Base-by-base conservation (phyloP, 2,888 invertebrate genomes). In the Cyaniris semiargus region DNA sequence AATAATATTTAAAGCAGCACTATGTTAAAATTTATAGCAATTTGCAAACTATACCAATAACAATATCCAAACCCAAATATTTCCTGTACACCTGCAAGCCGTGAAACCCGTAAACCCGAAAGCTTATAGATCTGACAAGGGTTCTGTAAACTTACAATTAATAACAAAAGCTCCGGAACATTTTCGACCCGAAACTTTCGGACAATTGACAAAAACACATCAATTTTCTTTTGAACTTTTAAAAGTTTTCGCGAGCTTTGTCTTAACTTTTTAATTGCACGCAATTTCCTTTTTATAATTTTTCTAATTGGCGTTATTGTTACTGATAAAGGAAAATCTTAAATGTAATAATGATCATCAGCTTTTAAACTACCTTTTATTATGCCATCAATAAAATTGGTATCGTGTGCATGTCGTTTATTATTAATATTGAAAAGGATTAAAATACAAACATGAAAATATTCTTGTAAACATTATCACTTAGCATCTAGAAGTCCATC, bases 101-200 rank as follows among this genome's bases (percentile, higher is more conserved):
- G 58, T 58, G 56, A 56, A 56, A 56, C 18, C n/a, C 8, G 5
- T 66, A 66, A 66, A 66, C 23, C 23, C 23, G 23, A 66, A 66
- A 66, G 23, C 60, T 66, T 66, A 27, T 27, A 60, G 60, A 13
- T 23, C 27, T 27, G 60, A 66, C 60, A 13, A 66, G 60, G 60
- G 60, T 66, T 23, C 60, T 21, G 23, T 66, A 66, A 66, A 66
- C 60, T 66, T 27, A 23, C 27, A 66, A 66, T 66, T 66, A 66
- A 66, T 66, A 66, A 71, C 71, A 71, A 44, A 71, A 71, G 71
- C 71, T 34, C n/a, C 38, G 71, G 21, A 71, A 71, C n/a, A 13
- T 71, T 71, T 71, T 71, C 31, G 71, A 34, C 38, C 71, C 71
- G 38, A 71, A 71, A 71, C 71, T 71, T 71, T 44, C 38, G n/a